Evolutionary conservation across 1,140 invertebrate genomes (phyloP).

Genomic region (Zaprionus camerounensis): DNA sequence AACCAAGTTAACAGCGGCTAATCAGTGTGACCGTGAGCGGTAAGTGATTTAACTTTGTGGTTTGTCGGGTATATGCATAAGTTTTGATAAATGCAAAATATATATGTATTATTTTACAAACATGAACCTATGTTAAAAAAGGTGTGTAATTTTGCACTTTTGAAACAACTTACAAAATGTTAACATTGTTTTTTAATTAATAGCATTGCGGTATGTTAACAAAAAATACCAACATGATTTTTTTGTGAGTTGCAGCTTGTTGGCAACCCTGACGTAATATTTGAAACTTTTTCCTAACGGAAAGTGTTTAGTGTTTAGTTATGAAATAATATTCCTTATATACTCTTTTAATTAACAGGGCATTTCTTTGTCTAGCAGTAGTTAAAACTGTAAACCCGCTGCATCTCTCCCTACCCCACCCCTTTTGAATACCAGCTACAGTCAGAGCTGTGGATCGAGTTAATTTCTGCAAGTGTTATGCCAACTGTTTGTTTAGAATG

Average conservation of each 20-base stretch:
- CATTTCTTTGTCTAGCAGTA: not conserved
- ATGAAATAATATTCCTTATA: not conserved
- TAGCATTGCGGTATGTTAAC: constrained; percentile 9
- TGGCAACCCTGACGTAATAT: not conserved
- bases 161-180: not conserved
- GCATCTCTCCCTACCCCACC: not conserved
- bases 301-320: not conserved
- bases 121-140: no score
- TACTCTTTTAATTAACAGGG: not conserved
- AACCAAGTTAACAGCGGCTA: not conserved
- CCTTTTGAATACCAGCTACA: not conserved
- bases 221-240: not conserved
- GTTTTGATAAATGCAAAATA: not conserved
- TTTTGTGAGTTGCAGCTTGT: constrained; percentile 3
- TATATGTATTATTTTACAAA: not conserved
- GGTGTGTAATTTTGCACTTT: not conserved
- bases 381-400: not conserved
- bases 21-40: constrained; percentile 10
- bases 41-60: not conserved
- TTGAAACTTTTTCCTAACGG: constrained; percentile 2
- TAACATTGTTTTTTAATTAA: not conserved
- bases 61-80: not conserved
- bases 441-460: not conserved
- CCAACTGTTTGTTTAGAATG: constrained; percentile 34
- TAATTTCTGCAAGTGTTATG: constrained; percentile 21